Evolutionary conservation across 1,140 invertebrate genomes (phyloP).

Genomic region (Pachypeltis micranthus): DNA sequence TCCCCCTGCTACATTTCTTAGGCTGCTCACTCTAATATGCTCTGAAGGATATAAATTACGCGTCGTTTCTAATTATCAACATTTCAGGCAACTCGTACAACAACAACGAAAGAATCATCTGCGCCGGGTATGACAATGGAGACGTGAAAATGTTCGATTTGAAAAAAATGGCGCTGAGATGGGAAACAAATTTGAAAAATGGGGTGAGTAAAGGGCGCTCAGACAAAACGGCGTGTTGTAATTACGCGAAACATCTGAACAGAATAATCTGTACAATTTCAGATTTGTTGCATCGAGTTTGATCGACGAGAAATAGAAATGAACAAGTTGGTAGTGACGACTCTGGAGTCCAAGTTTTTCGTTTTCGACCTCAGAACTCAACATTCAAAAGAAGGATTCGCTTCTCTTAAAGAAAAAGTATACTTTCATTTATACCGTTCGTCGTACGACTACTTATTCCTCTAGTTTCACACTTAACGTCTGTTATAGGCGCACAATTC

Average conservation of each 20-base stretch:
- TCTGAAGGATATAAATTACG: too few relatives aligned
- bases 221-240: conserved; percentile 11
- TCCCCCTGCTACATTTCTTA: too few relatives aligned
- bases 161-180: conserved; percentile 65
- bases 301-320: conserved; percentile 87
- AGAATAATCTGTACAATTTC: conserved; percentile 27
- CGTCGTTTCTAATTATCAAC: background rate
- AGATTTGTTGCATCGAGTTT: conserved; percentile 82
- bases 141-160: conserved; percentile 93
- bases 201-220: conserved; percentile 48
- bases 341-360: conserved; percentile 84
- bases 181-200: conserved; percentile 89
- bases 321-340: conserved; percentile 89
- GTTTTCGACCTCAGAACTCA: conserved; percentile 81
- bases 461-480: too few relatives aligned
- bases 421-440: too few relatives aligned
- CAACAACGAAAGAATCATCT: conserved; percentile 68
- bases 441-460: conserved; percentile 6
- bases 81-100: conserved; percentile 65
- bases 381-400: conserved; percentile 78
- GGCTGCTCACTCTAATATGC: too few relatives aligned
- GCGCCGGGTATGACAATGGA: conserved; percentile 91
- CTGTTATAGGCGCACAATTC: conserved; percentile 53
- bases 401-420: conserved; percentile 61
- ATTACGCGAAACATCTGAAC: background rate